Conservation (phyloP, 1,140 invertebrate genomes). For the Drosophila lini region DNA sequence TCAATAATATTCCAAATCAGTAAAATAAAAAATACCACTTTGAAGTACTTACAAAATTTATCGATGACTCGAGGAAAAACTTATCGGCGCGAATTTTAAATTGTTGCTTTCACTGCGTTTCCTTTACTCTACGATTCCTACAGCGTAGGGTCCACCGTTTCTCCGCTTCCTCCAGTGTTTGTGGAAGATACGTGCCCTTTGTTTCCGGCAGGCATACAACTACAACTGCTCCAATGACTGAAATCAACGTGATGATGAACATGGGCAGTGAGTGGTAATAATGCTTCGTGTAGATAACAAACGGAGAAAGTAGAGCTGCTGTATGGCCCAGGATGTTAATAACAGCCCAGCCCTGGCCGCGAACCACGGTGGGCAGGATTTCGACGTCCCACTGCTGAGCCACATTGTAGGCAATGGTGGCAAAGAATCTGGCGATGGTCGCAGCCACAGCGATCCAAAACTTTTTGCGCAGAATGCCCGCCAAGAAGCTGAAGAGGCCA, state of each 20-base stretch:
- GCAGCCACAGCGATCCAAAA: constrained; percentile 89
- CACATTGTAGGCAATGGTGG: constrained; percentile 94
- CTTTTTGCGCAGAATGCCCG: constrained; percentile 88
- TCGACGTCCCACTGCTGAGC: constrained; percentile 94
- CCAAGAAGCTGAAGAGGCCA: constrained; percentile 91
- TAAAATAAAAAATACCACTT: not conserved
- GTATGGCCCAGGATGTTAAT: constrained; percentile 94
- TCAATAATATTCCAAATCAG: not conserved
- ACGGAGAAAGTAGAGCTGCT: constrained; percentile 91
- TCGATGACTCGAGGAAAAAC: not conserved
- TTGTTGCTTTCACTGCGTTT: not conserved
- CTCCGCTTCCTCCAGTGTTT: constrained; percentile 85
- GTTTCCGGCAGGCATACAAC: constrained; percentile 93
- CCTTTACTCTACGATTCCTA: not conserved
- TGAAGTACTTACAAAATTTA: not conserved
- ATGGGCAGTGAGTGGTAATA: constrained; percentile 89
- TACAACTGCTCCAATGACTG: constrained; percentile 88
- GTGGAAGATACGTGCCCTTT: constrained; percentile 90
- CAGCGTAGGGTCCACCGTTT: constrained; percentile 20
- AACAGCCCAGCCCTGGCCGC: constrained; percentile 92
- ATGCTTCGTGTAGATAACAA: constrained; percentile 90
- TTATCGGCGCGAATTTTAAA: not conserved
- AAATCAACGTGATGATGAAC: constrained; percentile 88
- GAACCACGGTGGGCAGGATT: constrained; percentile 92
- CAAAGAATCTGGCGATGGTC: constrained; percentile 91